Evolutionary conservation across 1,140 invertebrate genomes (phyloP).

Genomic region (Dufourea novaeangliae): DNA sequence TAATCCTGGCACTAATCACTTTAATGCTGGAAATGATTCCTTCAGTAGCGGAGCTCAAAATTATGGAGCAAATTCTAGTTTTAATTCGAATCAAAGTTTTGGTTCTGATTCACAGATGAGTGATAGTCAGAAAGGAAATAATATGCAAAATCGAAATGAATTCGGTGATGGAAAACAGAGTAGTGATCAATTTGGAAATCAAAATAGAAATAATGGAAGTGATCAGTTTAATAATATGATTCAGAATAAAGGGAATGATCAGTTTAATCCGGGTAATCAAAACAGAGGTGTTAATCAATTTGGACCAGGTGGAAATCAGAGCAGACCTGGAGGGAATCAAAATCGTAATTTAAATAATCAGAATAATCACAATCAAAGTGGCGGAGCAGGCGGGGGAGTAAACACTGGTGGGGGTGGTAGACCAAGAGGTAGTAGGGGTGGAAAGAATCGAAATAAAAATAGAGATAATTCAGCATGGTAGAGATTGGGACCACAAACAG

Average conservation of each 20-base stretch:
- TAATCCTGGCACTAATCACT: constrained; percentile 57
- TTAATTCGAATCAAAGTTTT: constrained; percentile 63
- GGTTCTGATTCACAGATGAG: constrained; percentile 56
- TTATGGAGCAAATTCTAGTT: constrained; percentile 65
- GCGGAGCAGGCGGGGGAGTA: constrained; percentile 21
- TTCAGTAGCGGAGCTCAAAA: constrained; percentile 68
- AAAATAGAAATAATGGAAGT: constrained; percentile 40
- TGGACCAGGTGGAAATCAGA: constrained; percentile 65
- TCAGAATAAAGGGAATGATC: constrained; percentile 60
- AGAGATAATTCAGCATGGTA: constrained; percentile 56
- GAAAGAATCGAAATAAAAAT: constrained; percentile 73
- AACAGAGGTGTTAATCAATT: constrained; percentile 66
- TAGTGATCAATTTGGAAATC: constrained; percentile 67
- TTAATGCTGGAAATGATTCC: constrained; percentile 60
- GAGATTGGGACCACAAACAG: constrained; percentile 68
- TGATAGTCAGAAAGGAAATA: constrained; percentile 48
- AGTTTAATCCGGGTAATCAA: constrained; percentile 60
- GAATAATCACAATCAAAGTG: constrained; percentile 49
- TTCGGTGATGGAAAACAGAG: constrained; percentile 60
- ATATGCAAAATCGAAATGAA: constrained; percentile 47
- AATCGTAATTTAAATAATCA: constrained; percentile 61
- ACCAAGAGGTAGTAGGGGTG: constrained; percentile 64
- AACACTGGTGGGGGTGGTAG: constrained; percentile 21
- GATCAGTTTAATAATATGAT: constrained; percentile 60
- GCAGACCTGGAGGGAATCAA: constrained; percentile 59